Evolutionary conservation across 1,140 invertebrate species (phyloP).

Genomic region (Delia radicum): DNA sequence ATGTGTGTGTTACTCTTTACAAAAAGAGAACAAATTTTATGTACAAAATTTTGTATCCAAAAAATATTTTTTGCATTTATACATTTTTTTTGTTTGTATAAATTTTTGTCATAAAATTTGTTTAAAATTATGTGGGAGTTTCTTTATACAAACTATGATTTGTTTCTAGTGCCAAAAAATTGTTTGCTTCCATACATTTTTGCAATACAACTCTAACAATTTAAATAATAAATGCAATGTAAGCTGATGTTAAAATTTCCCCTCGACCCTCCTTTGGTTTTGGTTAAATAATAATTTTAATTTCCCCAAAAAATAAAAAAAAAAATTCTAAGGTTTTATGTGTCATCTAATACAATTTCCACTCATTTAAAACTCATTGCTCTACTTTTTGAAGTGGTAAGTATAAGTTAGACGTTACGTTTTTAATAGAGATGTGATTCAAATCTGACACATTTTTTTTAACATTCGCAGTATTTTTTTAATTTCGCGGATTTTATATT

Average conservation of each 20-base stretch:
- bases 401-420: too few species aligned
- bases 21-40: not conserved
- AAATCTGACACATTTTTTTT: too few species aligned
- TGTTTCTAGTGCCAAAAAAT: not conserved
- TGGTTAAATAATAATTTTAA: not conserved
- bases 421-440: too few species aligned
- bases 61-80: not conserved
- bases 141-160: not conserved
- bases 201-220: not conserved
- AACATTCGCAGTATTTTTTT: too few species aligned
- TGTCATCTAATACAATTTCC: too few species aligned
- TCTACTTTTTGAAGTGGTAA: too few species aligned
- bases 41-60: not conserved
- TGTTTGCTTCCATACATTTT: not conserved
- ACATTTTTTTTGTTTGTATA: not conserved
- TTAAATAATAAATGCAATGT: not conserved
- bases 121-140: constrained; percentile 1
- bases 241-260: not conserved
- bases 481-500: too few species aligned
- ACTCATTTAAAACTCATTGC: too few species aligned
- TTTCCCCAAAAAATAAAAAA: not conserved
- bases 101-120: not conserved
- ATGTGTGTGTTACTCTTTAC: not conserved
- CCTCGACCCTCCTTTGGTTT: not conserved
- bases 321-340: too few species aligned